These are phyloP conservation scores for Siniperca undulata DNA, from an alignment of 2,797 vertebrate genomes.

Conservation along the genomic window DNA sequence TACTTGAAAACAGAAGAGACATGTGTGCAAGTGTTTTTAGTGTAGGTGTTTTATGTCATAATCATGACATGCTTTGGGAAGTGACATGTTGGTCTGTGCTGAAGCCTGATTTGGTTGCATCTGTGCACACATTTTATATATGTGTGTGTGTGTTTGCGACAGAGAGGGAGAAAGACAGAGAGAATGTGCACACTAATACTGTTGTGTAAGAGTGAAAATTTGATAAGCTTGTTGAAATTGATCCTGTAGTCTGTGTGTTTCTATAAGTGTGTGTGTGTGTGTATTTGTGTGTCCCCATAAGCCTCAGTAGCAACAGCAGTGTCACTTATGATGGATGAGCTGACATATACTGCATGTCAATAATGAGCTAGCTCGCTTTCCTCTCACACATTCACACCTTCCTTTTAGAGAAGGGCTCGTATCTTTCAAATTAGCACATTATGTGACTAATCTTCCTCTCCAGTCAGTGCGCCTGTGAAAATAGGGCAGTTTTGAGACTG, in stretches of 20 bases:
- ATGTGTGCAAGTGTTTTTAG: neutral
- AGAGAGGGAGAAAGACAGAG: neutral
- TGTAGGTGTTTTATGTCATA: neutral
- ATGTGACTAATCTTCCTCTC: constrained; percentile 59
- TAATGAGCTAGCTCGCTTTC: constrained; percentile 56
- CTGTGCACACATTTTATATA: neutral
- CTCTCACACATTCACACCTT: constrained; percentile 38
- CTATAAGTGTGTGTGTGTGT: neutral
- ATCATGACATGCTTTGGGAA: constrained; percentile 9
- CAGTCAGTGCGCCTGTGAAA: constrained; percentile 47
- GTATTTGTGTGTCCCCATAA: constrained; percentile 13
- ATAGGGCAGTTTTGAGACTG: constrained; percentile 61
- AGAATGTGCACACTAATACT: neutral
- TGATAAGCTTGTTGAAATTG: constrained; percentile 36
- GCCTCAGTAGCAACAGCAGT: constrained; percentile 27
- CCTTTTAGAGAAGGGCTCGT: constrained; percentile 20
- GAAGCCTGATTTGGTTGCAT: neutral
- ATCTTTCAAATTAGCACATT: constrained; percentile 57
- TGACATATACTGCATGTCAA: constrained; percentile 62
- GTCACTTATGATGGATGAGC: constrained; percentile 68
- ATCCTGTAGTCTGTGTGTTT: constrained; percentile 8
- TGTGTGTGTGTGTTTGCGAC: neutral
- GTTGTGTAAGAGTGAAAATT: constrained; percentile 13
- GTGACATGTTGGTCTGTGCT: neutral
- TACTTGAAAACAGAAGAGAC: constrained; percentile 1